Percentiles rank a stretch among this genome's conserved stretches.
phyloP scores from a whole-genome alignment of 2,113 vertebrate species.

The Pterocles burchelli region DNA sequence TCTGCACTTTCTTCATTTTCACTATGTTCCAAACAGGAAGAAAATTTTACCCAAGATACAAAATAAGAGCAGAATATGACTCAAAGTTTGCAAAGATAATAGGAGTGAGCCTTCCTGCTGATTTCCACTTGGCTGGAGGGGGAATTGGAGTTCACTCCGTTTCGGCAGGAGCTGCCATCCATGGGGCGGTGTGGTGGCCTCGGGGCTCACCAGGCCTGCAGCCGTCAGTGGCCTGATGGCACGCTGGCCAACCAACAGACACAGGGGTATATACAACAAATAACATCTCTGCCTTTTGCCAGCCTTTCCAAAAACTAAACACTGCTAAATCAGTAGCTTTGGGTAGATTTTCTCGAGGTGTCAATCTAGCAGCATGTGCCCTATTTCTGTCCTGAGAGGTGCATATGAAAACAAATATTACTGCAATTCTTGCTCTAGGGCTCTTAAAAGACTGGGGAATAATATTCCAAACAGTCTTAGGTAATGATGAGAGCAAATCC shows the following conservation, averaged over 20 bases:
- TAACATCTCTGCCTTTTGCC: accelerated
- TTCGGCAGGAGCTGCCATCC: accelerated
- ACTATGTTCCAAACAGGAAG: background rate
- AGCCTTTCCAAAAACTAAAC: background rate
- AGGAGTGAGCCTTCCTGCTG: background rate
- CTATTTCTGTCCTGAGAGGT: background rate
- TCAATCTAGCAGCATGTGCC: background rate
- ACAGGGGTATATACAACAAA: accelerated
- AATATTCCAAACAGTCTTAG: background rate
- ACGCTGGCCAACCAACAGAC: accelerated
- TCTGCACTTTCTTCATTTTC: background rate
- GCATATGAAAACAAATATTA: background rate
- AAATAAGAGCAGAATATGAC: background rate
- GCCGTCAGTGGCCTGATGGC: accelerated
- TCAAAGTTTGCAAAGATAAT: background rate
- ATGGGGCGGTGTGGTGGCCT: accelerated
- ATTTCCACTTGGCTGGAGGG: background rate
- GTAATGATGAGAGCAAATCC: background rate
- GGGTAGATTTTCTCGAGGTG: background rate
- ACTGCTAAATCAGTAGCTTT: accelerated
- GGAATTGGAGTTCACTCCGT: accelerated
- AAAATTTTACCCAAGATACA: background rate
- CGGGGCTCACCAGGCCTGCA: background rate
- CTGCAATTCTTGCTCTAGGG: background rate
- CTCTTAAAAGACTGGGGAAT: background rate